Conservation (phyloP, 2,113 vertebrate species). For the Notechis scutatus region DNA sequence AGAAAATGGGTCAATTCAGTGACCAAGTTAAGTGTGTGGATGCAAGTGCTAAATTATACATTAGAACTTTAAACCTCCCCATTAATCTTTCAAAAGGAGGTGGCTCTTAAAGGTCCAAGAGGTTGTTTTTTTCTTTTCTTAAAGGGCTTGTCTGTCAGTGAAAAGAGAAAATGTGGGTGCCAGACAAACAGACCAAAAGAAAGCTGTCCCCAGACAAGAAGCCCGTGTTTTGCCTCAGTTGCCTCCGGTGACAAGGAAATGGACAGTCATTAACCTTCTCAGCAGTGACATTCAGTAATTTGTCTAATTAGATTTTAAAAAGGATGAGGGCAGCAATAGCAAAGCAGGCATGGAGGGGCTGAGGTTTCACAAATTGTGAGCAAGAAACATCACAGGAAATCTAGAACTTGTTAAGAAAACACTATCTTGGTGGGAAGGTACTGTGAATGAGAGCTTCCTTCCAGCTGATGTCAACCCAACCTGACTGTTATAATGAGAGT, state of each 20-base stretch:
- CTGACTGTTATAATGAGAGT: background rate
- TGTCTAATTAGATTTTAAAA: background rate
- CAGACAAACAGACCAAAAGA: background rate
- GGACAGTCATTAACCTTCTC: background rate
- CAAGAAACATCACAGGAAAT: background rate
- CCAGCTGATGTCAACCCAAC: background rate
- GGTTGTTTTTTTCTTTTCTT: background rate
- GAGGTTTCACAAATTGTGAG: background rate
- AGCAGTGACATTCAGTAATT: background rate
- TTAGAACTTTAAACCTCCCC: background rate
- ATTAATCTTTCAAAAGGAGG: background rate
- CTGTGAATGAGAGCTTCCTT: background rate
- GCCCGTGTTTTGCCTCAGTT: background rate
- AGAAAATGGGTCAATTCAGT: background rate
- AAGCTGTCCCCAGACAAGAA: background rate
- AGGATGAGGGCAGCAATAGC: background rate
- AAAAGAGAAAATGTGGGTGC: background rate
- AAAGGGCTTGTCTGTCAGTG: background rate
- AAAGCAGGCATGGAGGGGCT: background rate
- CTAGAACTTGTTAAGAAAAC: background rate
- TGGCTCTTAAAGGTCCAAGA: background rate
- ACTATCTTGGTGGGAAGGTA: background rate
- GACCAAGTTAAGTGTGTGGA: background rate
- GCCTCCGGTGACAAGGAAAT: background rate
- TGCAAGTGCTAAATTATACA: background rate